Evolutionary conservation across 2,888 invertebrate species (phyloP).

Genomic region (Papilio elwesi): DNA sequence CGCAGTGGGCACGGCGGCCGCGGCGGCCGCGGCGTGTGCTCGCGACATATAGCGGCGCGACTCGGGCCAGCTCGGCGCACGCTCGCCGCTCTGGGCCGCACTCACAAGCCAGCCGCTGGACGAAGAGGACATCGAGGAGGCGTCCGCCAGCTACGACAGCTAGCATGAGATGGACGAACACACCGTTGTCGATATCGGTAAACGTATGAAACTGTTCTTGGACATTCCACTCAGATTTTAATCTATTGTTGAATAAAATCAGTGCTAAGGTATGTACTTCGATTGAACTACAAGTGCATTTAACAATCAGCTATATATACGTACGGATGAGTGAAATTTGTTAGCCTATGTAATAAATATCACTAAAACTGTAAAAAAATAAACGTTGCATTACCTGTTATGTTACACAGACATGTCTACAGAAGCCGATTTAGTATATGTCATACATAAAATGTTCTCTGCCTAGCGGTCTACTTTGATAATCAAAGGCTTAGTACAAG

Average conservation of each 20-base stretch:
- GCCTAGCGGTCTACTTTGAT: too few relatives aligned
- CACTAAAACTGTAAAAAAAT: not conserved
- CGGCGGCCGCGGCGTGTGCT: conserved; percentile 57
- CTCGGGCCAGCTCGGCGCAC: conserved; percentile 76
- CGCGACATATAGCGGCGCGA: conserved; percentile 86
- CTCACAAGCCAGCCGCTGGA: conserved; percentile 87
- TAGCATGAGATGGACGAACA: conserved; percentile 83
- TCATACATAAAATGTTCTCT: too few relatives aligned
- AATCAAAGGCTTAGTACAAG: too few relatives aligned
- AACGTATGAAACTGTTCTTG: conserved; percentile 83
- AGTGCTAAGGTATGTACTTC: not conserved
- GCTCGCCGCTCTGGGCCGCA: conserved; percentile 92
- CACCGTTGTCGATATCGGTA: conserved; percentile 82
- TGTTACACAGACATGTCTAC: too few relatives aligned
- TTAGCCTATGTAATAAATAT: not conserved
- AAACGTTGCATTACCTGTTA: too few relatives aligned
- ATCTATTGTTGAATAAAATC: conserved; percentile 24
- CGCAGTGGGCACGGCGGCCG: conserved; percentile 67
- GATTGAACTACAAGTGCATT: not conserved
- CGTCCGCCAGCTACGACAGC: conserved; percentile 68
- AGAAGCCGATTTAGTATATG: too few relatives aligned
- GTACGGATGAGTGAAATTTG: not conserved
- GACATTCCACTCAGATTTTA: conserved; percentile 85
- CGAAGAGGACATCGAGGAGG: conserved; percentile 64
- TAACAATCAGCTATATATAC: not conserved